Evolutionary conservation across 1,140 invertebrate species (phyloP), one percentile per base, ranked within the genome.

Genomic region (Pteromalus puparum): DNA sequence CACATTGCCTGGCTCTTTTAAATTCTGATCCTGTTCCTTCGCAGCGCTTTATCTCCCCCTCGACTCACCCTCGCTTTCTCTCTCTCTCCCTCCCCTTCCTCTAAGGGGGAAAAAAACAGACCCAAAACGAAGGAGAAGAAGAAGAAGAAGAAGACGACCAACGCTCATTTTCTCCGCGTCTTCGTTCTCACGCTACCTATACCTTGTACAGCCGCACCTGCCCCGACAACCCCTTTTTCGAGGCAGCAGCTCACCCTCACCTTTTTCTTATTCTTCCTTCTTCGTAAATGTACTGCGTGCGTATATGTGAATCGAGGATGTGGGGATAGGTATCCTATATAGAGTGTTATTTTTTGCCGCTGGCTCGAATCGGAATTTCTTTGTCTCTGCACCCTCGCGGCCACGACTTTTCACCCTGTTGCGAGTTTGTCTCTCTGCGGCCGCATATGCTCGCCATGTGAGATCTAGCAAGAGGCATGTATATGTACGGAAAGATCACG

Each of bases 21-120:
- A 70, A 73, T 12, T 28, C 24, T 53, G n/a, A 34, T 34, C 30
- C 30, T n/a, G 24, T 30, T 28, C 28, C 28, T 30, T 80, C n/a
- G 26, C 26, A 18, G 21, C 7, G 28, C 26, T 18, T 38, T 65
- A 53, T 21, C 75, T 24, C 75, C 15, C 34, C 24, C 24, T 30
- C 15, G 28, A 70, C 65, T 85, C 80, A 34, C 53, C 28, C 65
- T 86, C 74, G 5, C 46, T 85, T 38, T 85, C 74, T 65, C 53
- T 42, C 34, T 84, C 73, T 5, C 42, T 85, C 38, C 26, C 81
- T 76, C 68, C 28, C 61, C 24, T n/a, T n/a, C 72, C 72, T 30
- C 15, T 1, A 21, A 26, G 30, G 7, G 30, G 30, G 30, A 26
- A 9, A 61, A 28, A 34, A 26, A 65, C 28, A 30, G 38, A n/a